phyloP scores from a whole-genome alignment of 2,888 invertebrate genomes.

The Eledone cirrhosa region DNA sequence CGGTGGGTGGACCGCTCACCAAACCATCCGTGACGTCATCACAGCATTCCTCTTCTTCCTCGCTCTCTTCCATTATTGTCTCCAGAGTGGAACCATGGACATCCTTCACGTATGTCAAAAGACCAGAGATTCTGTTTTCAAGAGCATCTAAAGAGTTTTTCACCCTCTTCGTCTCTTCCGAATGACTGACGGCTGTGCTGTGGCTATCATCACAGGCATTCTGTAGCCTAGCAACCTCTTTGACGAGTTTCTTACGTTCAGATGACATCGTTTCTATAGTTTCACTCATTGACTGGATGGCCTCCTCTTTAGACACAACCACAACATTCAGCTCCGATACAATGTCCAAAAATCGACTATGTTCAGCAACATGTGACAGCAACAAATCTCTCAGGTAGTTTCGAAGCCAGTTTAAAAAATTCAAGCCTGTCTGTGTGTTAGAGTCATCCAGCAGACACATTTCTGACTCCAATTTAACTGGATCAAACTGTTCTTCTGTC shows the following conservation, averaged over 20 bases:
- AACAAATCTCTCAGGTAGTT: background rate
- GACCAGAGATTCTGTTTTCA: background rate
- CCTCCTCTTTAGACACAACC: constrained; percentile 18
- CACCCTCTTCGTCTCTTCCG: background rate
- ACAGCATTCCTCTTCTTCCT: background rate
- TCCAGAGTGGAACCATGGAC: background rate
- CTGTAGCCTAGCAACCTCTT: background rate
- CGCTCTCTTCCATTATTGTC: background rate
- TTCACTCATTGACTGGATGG: background rate
- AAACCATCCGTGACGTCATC: background rate
- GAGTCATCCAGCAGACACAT: background rate
- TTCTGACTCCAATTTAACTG: background rate
- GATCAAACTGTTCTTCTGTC: too few relatives aligned
- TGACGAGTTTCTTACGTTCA: constrained; percentile 3
- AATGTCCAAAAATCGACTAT: background rate
- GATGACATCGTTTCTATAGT: background rate
- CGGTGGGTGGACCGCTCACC: too few relatives aligned
- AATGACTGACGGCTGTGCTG: background rate
- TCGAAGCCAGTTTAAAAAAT: constrained; percentile 14
- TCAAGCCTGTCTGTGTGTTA: background rate
- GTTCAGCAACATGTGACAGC: background rate
- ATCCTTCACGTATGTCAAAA: background rate
- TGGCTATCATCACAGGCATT: constrained; percentile 16
- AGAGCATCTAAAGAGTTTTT: background rate
- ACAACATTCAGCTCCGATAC: constrained; percentile 8